phyloP scores from a whole-genome alignment of 2,888 invertebrate species.

The Lasioglossum oenotherae region DNA sequence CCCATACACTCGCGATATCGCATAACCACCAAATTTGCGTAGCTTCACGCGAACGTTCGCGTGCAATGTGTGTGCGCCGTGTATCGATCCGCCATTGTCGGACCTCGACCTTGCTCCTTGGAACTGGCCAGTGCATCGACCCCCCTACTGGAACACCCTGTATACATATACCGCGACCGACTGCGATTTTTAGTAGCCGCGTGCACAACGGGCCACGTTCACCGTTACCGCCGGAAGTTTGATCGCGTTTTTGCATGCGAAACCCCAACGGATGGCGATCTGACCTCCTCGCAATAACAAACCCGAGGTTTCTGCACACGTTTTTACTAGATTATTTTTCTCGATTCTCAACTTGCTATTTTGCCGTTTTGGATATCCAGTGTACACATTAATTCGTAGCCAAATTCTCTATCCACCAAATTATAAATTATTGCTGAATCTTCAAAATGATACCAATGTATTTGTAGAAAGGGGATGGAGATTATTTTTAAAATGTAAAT shows the following conservation, averaged over 20 bases:
- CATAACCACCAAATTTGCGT: constrained; percentile 23
- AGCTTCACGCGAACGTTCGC: constrained; percentile 42
- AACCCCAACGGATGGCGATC: neutral
- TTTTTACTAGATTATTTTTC: neutral
- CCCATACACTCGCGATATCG: constrained; percentile 57
- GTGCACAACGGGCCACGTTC: constrained; percentile 18
- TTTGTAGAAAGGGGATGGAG: too few relatives aligned
- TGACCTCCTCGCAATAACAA: neutral
- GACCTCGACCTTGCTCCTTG: constrained; percentile 82
- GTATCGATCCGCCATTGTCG: constrained; percentile 75
- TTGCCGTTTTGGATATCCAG: neutral
- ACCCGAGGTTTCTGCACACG: neutral
- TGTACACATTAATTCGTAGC: too few relatives aligned
- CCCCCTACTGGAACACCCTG: constrained; percentile 55
- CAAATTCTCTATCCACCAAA: too few relatives aligned
- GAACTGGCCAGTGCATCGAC: constrained; percentile 67
- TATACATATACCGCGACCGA: constrained; percentile 22
- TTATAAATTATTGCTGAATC: too few relatives aligned
- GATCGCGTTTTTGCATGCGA: neutral
- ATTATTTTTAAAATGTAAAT: too few relatives aligned
- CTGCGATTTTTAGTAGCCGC: constrained; percentile 43
- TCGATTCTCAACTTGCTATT: neutral
- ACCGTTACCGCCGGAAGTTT: constrained; percentile 29
- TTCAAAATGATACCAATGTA: too few relatives aligned
- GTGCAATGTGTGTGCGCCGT: constrained; percentile 18